Percentiles rank a stretch among this genome's conserved stretches.
Evolutionary conservation across 1,140 invertebrate species (phyloP).

Genomic region (Spodoptera frugiperda): DNA sequence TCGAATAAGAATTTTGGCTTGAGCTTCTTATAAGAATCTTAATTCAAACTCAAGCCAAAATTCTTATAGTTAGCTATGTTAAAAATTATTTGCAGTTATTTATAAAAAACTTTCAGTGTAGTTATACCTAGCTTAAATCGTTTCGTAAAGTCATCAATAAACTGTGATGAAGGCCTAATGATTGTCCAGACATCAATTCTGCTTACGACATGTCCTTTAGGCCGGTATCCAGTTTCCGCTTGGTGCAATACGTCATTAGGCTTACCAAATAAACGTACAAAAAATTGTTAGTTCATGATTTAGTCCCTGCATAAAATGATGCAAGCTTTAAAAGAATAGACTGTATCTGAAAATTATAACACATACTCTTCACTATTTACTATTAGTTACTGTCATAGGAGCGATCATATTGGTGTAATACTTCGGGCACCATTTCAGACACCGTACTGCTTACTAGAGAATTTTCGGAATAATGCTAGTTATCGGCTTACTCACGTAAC

Average conservation of each 20-base stretch:
- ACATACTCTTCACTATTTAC: background rate
- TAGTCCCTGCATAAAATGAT: background rate
- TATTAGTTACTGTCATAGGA: no score
- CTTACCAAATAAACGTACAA: background rate
- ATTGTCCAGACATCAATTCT: background rate
- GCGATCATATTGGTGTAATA: no score
- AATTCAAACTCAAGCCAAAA: no score
- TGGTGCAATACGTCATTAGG: background rate
- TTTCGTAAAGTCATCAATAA: background rate
- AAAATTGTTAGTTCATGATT: background rate
- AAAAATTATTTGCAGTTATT: no score
- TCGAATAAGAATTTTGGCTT: no score
- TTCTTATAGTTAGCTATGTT: no score
- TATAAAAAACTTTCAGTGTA: background rate
- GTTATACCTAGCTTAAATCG: no score
- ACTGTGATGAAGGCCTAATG: background rate
- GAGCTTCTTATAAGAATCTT: background rate
- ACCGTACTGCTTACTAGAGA: no score
- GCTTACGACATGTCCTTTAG: constrained; percentile 16
- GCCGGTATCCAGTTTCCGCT: background rate
- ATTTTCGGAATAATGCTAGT: no score
- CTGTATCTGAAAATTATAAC: background rate
- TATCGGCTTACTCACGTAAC: no score
- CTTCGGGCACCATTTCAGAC: no score
- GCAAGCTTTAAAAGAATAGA: no score